These are phyloP conservation scores for Xenentodon cancila DNA, from an alignment of 2,797 vertebrate species.

Conservation along the genomic window DNA sequence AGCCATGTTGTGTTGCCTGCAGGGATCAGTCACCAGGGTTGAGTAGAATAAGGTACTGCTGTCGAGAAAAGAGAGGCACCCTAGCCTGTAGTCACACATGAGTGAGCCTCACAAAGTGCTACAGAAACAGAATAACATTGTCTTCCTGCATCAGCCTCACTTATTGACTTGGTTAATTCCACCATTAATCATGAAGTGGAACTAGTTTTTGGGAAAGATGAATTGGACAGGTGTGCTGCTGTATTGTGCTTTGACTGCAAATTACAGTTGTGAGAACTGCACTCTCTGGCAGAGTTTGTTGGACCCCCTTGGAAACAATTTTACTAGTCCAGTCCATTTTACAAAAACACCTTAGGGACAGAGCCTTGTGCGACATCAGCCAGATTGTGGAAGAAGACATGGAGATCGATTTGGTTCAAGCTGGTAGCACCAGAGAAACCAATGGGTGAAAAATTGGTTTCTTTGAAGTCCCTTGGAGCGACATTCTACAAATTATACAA, in stretches of 20 bases:
- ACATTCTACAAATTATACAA: no score
- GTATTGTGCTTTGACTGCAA: not conserved
- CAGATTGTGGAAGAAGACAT: no score
- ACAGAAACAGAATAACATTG: conserved; percentile 1
- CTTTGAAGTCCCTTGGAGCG: no score
- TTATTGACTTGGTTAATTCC: not conserved
- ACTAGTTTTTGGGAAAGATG: not conserved
- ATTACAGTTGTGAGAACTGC: not conserved
- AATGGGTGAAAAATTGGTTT: no score
- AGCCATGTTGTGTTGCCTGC: not conserved
- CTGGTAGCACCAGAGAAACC: no score
- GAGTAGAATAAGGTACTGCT: not conserved
- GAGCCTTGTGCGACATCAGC: no score
- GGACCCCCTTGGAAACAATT: not conserved
- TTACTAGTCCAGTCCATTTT: no score
- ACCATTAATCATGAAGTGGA: conserved; percentile 13
- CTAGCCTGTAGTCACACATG: not conserved
- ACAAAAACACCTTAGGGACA: no score
- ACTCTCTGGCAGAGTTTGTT: not conserved
- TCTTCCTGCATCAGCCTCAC: not conserved
- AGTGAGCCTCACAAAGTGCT: not conserved
- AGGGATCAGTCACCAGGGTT: not conserved
- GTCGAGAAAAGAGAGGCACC: not conserved
- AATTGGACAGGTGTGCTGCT: not conserved
- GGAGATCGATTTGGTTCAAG: no score